Base-by-base conservation (phyloP, 2,888 invertebrate genomes). In the Nasonovia ribisnigri region DNA sequence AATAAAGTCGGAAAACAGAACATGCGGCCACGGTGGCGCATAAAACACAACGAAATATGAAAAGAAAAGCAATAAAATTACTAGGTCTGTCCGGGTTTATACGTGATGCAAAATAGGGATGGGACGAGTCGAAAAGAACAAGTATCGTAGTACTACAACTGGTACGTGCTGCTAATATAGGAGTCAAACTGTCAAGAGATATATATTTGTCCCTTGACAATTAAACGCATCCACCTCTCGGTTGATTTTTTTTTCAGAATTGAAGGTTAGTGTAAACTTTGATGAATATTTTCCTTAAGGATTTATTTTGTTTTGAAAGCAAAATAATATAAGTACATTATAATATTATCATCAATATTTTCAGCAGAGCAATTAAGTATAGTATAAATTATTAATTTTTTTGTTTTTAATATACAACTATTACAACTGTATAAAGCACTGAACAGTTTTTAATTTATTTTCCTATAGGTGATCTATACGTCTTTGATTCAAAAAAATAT, bases 171-270 rank as follows among this genome's bases (percentile, higher is more conserved):
- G 11, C 51, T 51, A 51, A 67, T 67, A 67, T 67, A 36, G 77
- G 11, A 60, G 24, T 48, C 42, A 26, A 77, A 77, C 77, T 51
- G 77, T 51, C 90, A 42, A 29, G 48, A 77, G 77, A 90, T 90
- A 90, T 90, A 90, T 90, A 90, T 90, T 42, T 24, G 90, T 90
- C 90, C 77, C 90, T 84, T 42, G 90, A 84, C 77, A 48, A 84
- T 90, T 51, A 51, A 48, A 84, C 13, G 51, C 77, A 51, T 90
- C 90, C 26, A 84, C 43, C 84, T 90, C 11, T 48, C 11, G 46
- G 67, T 88, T 51, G 48, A n/a, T 88, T 88, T 88, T n/a, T 88
- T 51, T 24, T 6, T 29, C 51, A 46, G 26, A 42, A 84, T 84
- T 84, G 42, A 84, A 84, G 84, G 84, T 84, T 26, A 84, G 42